Evolutionary conservation across 1,140 invertebrate genomes (phyloP).

Genomic region (Lutraria rhynchaena): DNA sequence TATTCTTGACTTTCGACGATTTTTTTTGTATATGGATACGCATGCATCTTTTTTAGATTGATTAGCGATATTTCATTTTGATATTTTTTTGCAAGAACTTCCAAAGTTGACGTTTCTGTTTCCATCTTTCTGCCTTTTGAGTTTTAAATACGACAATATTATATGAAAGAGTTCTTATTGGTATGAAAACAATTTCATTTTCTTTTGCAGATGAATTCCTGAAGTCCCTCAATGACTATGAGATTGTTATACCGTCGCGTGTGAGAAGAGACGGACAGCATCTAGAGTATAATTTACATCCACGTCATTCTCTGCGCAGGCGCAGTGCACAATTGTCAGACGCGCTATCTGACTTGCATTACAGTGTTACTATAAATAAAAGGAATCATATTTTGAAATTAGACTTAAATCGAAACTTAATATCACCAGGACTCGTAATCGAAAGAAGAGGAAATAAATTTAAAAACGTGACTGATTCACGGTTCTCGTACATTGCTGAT

Average conservation of each 20-base stretch:
- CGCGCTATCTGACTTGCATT: constrained; percentile 37
- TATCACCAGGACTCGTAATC: constrained; percentile 32
- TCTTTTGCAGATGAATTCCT: constrained; percentile 33
- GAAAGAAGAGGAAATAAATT: constrained; percentile 36
- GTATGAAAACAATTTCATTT: too few species aligned
- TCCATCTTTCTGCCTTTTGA: too few species aligned
- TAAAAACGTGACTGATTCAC: constrained; percentile 53
- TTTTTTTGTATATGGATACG: too few species aligned
- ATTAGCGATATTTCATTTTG: too few species aligned
- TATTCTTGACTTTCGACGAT: too few species aligned
- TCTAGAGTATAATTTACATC: constrained; percentile 10
- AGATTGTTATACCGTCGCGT: constrained; percentile 13
- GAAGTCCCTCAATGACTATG: neutral
- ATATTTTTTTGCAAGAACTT: too few species aligned
- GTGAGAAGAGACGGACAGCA: neutral
- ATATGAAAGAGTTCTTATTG: too few species aligned
- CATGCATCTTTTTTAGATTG: too few species aligned
- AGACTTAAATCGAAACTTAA: constrained; percentile 26
- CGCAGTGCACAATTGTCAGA: constrained; percentile 4
- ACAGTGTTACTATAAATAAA: constrained; percentile 40
- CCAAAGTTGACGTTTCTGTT: too few species aligned
- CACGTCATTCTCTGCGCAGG: constrained; percentile 9
- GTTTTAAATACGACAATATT: too few species aligned
- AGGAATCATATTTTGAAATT: constrained; percentile 37
- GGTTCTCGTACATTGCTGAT: constrained; percentile 12